A percentile compares a stretch with the other conserved stretches of the same genome.
phyloP scores from a whole-genome alignment of 2,113 vertebrate species.

The Casuarius casuarius region DNA sequence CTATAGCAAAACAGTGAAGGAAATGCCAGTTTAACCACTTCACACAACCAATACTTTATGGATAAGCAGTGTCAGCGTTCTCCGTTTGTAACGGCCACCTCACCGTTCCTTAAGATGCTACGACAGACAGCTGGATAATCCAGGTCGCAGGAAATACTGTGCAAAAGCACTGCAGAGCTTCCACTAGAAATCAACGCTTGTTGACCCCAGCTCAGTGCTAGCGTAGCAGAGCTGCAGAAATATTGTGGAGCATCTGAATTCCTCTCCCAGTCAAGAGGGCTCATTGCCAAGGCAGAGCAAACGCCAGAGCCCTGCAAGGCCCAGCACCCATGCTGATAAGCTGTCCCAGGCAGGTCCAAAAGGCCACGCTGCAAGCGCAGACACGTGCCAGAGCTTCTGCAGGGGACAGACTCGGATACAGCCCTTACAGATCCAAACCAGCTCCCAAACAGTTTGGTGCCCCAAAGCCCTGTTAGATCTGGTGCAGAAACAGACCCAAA shows the following conservation, averaged over 20 bases:
- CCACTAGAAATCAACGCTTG: fast-evolving
- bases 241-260: not conserved
- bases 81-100: not conserved
- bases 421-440: not conserved
- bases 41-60: not conserved
- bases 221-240: not conserved
- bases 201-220: fast-evolving
- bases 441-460: not conserved
- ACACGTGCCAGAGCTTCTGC: not conserved
- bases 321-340: not conserved
- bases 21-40: not conserved
- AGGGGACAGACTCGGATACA: not conserved
- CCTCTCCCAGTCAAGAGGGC: not conserved
- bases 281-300: not conserved
- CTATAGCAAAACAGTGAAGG: not conserved
- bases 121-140: not conserved
- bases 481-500: not conserved
- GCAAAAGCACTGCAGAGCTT: not conserved
- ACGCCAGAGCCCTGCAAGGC: not conserved
- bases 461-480: not conserved
- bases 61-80: not conserved
- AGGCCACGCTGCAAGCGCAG: not conserved
- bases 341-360: not conserved
- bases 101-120: fast-evolving
- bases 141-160: not conserved